Evolutionary conservation across 2,888 invertebrate species (phyloP).

Genomic region (Tetragonula carbonaria): DNA sequence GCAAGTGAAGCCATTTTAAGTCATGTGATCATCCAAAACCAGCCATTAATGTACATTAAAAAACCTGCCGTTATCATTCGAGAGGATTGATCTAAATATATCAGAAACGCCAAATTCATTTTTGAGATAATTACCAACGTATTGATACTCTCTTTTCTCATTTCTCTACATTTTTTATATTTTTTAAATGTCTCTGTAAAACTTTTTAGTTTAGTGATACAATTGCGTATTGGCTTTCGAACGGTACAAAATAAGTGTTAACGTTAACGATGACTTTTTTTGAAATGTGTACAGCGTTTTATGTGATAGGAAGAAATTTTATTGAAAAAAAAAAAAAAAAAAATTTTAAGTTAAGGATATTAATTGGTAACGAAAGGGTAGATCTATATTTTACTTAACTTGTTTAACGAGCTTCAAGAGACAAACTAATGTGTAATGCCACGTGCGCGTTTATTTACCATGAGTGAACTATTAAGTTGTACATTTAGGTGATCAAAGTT

Average conservation of each 20-base stretch:
- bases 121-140: constrained; percentile 45
- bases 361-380: constrained; percentile 30
- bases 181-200: constrained; percentile 59
- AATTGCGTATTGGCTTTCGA: constrained; percentile 71
- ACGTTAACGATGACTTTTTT: constrained; percentile 26
- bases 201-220: constrained; percentile 62
- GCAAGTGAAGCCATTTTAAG: constrained; percentile 70
- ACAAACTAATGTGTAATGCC: constrained; percentile 52
- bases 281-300: constrained; percentile 46
- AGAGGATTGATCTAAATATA: constrained; percentile 50
- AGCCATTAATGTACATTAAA: constrained; percentile 61
- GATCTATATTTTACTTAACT: constrained; percentile 39
- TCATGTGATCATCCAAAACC: constrained; percentile 70
- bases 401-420: constrained; percentile 30
- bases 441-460: constrained; percentile 25
- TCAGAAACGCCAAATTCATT: constrained; percentile 63
- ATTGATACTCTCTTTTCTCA: constrained; percentile 45
- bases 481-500: not conserved
- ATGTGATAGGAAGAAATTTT: constrained; percentile 56
- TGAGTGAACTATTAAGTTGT: constrained; percentile 1
- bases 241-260: constrained; percentile 58
- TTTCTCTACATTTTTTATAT: constrained; percentile 56
- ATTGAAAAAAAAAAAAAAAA: not conserved
- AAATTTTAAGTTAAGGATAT: constrained; percentile 29
- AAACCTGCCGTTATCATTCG: constrained; percentile 57